These are phyloP conservation scores for Palythoa grandis DNA, from an alignment of 92 coral and sea anemone genomes.

Conservation along the genomic window DNA sequence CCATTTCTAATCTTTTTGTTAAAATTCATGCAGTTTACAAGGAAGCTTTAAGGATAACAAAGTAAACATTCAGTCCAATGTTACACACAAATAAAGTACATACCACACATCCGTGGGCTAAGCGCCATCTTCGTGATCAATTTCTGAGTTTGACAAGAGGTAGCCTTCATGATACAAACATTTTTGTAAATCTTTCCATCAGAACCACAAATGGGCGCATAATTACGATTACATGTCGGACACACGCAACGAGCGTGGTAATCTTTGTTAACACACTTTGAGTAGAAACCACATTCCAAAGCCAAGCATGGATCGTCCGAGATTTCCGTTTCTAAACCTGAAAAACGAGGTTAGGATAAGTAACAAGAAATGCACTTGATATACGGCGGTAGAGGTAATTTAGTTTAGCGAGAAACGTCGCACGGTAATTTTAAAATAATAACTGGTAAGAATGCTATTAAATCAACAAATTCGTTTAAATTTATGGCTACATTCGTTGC, in stretches of 20 bases:
- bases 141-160: constrained; percentile 20
- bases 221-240: constrained; percentile 6
- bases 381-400: not conserved
- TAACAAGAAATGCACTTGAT: not conserved
- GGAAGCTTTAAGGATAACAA: not conserved
- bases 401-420: too few relatives aligned
- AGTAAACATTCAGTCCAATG: not conserved
- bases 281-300: constrained; percentile 25
- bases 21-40: too few relatives aligned
- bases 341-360: not conserved
- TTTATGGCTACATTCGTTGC: too few relatives aligned
- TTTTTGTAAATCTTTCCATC: constrained; percentile 35
- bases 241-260: constrained; percentile 22
- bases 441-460: too few relatives aligned
- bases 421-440: too few relatives aligned
- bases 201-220: constrained; percentile 36
- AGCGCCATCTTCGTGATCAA: constrained; percentile 3
- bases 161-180: constrained; percentile 14
- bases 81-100: not conserved
- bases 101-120: constrained; percentile 40
- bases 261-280: constrained; percentile 18
- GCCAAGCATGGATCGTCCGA: constrained; percentile 41
- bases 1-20: too few relatives aligned
- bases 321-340: constrained; percentile 2
- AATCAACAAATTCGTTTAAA: too few relatives aligned